Conservation (phyloP, 64 coral and sea anemone genomes). For the Pocillopora verrucosa region DNA sequence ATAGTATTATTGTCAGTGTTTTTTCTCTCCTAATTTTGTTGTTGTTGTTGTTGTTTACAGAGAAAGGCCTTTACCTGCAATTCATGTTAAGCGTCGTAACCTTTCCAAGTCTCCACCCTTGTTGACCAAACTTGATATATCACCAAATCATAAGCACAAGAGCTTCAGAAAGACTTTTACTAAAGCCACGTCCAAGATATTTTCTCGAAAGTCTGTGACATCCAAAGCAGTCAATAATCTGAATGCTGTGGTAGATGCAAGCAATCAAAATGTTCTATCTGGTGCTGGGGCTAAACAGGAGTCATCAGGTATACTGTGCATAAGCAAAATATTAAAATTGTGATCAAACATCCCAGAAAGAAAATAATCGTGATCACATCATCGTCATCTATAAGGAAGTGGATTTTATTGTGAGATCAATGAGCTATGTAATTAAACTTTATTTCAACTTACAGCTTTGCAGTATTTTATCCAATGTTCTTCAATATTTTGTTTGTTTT, state of each 20-base stretch:
- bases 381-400: too few species aligned
- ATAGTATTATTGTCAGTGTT: too few species aligned
- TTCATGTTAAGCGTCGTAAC: slow-evolving; percentile 66
- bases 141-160: slow-evolving; percentile 77
- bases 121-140: slow-evolving; percentile 66
- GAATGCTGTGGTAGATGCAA: slow-evolving; percentile 33
- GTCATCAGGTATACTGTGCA: slow-evolving; percentile 15
- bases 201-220: slow-evolving; percentile 78
- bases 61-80: slow-evolving; percentile 75
- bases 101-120: slow-evolving; percentile 47
- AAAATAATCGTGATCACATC: too few species aligned
- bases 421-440: too few species aligned
- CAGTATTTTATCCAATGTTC: too few species aligned
- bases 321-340: too few species aligned
- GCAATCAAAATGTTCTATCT: slow-evolving; percentile 48
- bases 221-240: slow-evolving; percentile 36
- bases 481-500: too few species aligned
- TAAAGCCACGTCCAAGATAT: slow-evolving; percentile 92
- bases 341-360: too few species aligned
- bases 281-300: slow-evolving; percentile 77
- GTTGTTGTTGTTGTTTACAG: slow-evolving; percentile 33
- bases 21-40: neutral
- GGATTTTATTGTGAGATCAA: too few species aligned
- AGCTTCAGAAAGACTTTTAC: slow-evolving; percentile 87
- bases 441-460: too few species aligned